phyloP scores from a whole-genome alignment of 2,888 invertebrate species.

The Andricus curvator region DNA sequence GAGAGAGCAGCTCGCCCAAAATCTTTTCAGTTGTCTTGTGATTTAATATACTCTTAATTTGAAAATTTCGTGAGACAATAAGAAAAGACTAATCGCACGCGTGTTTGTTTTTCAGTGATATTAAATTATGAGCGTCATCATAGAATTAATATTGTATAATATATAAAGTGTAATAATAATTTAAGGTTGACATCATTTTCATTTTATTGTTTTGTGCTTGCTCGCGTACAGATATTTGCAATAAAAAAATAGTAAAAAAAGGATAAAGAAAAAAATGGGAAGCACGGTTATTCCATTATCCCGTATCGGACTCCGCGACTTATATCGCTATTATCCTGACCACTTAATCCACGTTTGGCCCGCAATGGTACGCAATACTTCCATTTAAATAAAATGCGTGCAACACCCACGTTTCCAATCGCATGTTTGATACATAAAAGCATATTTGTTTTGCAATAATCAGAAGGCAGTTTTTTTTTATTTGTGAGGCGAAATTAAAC shows the following conservation, averaged over 20 bases:
- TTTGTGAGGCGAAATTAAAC: neutral
- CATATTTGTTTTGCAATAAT: neutral
- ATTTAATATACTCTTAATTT: too few relatives aligned
- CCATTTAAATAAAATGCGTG: constrained; percentile 35
- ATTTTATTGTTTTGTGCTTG: constrained; percentile 20
- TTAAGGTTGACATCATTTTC: neutral
- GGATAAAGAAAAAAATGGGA: neutral
- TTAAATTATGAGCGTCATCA: neutral
- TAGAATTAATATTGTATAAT: neutral
- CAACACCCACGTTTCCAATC: constrained; percentile 12
- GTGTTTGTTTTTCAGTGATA: too few relatives aligned
- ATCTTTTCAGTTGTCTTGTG: too few relatives aligned
- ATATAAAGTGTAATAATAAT: neutral
- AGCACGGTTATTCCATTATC: constrained; percentile 41
- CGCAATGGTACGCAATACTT: constrained; percentile 38
- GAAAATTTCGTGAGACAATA: too few relatives aligned
- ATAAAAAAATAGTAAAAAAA: neutral
- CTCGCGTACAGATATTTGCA: neutral
- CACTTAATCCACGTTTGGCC: constrained; percentile 51
- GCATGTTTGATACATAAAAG: neutral
- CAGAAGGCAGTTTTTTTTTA: constrained; percentile 11
- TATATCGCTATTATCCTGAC: constrained; percentile 55
- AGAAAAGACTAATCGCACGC: too few relatives aligned
- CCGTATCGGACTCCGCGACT: constrained; percentile 46
- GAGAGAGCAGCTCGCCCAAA: too few relatives aligned